Base-by-base conservation (phyloP, 2,113 vertebrate genomes). In the Platysteira castanea region DNA sequence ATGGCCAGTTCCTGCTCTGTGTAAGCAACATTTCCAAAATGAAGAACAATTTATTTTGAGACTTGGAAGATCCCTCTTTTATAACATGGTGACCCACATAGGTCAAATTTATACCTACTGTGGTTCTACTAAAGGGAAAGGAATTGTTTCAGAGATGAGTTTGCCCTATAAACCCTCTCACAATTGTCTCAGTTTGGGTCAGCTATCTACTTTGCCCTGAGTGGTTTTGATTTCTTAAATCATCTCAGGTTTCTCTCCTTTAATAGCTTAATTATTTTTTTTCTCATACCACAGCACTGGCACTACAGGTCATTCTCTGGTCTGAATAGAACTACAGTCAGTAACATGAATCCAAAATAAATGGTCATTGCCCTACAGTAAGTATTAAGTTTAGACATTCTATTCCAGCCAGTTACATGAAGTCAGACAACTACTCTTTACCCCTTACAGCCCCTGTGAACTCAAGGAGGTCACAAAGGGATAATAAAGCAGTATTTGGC, bases 281-380 rank as follows among this genome's bases (percentile, higher is more conserved):
- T 76, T 82, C 46, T 90, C 7, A 4, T 69, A 64, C 37, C 6
- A 75, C 23, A 85, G 19, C 44, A 44, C 13, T 57, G 49, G 27
- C 46, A 68, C 52, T 75, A 47, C 28, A 91, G 18, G 28, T 87
- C 41, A 19, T 82, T 88, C 80, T 37, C 53, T 85, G 19, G 8
- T 41, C 52, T 92, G 80, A 92, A 74, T 61, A 79, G 31, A 91
- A 68, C 50, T 14, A 0, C 41, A 86, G 65, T 35, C 82, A 70
- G 67, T 63, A 92, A 88, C 17, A 42, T 22, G 41, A 96, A 68
- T 93, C 28, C 65, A 95, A 91, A 97, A 92, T 63, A 91, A 92
- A 90, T 82, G 31, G 26, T 52, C 52, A 50, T 64, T 76, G 75
- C 68, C 50, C 47, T 73, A 70, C 18, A 76, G 37, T 50, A 95